Percentiles rank a stretch among this genome's conserved stretches.
Conservation (phyloP, 1,140 invertebrate genomes). For the Ooceraea biroi region DNA sequence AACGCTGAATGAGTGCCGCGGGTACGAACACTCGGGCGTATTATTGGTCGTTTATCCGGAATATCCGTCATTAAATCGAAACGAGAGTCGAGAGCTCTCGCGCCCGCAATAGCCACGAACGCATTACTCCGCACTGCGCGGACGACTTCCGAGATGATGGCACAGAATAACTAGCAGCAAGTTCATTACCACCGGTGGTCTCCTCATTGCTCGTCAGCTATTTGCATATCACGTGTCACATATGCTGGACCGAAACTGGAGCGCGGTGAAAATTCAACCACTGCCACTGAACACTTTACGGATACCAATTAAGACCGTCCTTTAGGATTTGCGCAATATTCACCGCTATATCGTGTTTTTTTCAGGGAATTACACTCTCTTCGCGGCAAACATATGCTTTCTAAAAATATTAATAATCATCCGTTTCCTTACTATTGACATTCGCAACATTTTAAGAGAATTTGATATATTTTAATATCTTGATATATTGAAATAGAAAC, state of each 20-base stretch:
- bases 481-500: too few relatives aligned
- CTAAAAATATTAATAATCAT: too few relatives aligned
- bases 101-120: too few relatives aligned
- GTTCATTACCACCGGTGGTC: constrained; percentile 60
- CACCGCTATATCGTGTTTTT: too few relatives aligned
- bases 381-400: too few relatives aligned
- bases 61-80: constrained; percentile 19
- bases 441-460: too few relatives aligned
- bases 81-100: too few relatives aligned
- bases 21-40: background rate
- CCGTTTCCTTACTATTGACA: too few relatives aligned
- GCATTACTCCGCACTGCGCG: background rate
- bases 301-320: background rate
- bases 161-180: constrained; percentile 48
- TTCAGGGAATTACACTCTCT: too few relatives aligned
- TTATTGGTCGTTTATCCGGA: constrained; percentile 5
- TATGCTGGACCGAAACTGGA: constrained; percentile 2
- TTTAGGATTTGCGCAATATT: too few relatives aligned
- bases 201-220: background rate
- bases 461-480: too few relatives aligned
- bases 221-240: constrained; percentile 46
- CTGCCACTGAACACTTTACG: background rate
- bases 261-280: constrained; percentile 7
- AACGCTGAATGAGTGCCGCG: background rate
- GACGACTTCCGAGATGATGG: constrained; percentile 22